Evolutionary conservation across 1,140 invertebrate species (phyloP), one percentile per base, ranked within the genome.

Genomic region (Cyclina sinensis): DNA sequence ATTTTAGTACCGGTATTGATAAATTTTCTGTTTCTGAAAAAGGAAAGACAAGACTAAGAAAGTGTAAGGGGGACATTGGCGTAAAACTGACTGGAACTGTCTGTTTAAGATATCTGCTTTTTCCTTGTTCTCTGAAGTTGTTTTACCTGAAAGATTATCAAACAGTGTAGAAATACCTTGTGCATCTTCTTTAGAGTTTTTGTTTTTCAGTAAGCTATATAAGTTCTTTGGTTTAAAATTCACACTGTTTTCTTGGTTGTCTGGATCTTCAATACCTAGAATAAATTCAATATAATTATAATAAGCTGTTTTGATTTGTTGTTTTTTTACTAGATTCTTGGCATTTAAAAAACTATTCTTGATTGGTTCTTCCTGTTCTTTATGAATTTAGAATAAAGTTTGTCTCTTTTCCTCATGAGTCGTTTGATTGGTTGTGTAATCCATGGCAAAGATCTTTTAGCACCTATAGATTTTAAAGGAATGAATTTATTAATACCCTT

Each of bases 231-330:
- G 46, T 46, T 46, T 46, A 62, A 68, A 70, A 37, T 70, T 30
- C 2, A 30, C 14, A 46, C 54, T 83, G 62, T 37, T 51, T 30
- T 59, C 27, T 39, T 43, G 9, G 21, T 65, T 24, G 18, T 30
- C 79, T 37, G 51, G 35, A 37, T 81, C n/a, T 35, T 81, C 48
- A 59, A 62, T 81, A 81, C 54, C 79, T 59, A 81, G 35, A 35
- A 59, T 81, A 57, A 43, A 39, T 81, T 81, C 79, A 81, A 32
- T 62, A 32, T 81, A 81, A 24, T 39, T 54, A 30, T 59, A 11
- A 81, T 81, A 62, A 35, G 54, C 48, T 57, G 18, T 37, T 81
- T 37, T 62, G 27, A 59, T 81, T n/a, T n/a, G n/a, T 81, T 81
- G 30, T 2, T 27, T 59, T 81, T 81, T 54, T 30, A 81, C 62